A percentile compares a stretch with the other conserved stretches of the same genome.
These are phyloP conservation scores for Tauraco hartlaubi DNA, from an alignment of 2,797 vertebrate species.

Conservation along the genomic window DNA sequence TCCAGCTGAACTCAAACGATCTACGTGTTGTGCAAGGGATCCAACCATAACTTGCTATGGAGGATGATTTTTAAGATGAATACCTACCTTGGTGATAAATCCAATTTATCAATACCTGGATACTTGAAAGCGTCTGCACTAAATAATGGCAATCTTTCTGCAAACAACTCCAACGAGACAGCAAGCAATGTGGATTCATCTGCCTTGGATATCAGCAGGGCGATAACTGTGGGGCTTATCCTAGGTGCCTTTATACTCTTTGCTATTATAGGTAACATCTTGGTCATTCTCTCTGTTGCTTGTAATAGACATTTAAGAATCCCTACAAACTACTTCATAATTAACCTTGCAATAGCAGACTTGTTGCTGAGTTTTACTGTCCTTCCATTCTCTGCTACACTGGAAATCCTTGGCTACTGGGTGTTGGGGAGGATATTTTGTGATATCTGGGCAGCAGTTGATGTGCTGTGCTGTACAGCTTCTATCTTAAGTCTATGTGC, in stretches of 20 bases:
- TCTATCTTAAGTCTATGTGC: constrained; percentile 97
- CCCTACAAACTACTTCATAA: constrained; percentile 97
- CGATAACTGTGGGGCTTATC: constrained; percentile 90
- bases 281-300: constrained; percentile 96
- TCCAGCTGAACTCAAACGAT: constrained; percentile 50
- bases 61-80: constrained; percentile 91
- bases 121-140: constrained; percentile 78
- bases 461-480: constrained; percentile 97
- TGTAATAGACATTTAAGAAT: constrained; percentile 97
- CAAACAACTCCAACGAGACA: constrained; percentile 85
- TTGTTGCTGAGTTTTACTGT: constrained; percentile 94
- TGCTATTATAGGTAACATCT: constrained; percentile 94
- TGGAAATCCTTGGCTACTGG: constrained; percentile 93
- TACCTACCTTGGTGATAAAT: constrained; percentile 85
- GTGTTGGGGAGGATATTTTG: constrained; percentile 95
- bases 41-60: constrained; percentile 86
- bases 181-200: constrained; percentile 77
- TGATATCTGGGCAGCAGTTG: constrained; percentile 97
- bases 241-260: constrained; percentile 95
- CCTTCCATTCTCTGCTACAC: constrained; percentile 93
- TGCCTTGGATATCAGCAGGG: constrained; percentile 86
- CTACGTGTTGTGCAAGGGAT: constrained; percentile 35
- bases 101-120: constrained; percentile 85
- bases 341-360: constrained; percentile 97
- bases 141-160: constrained; percentile 66